phyloP scores from a whole-genome alignment of 1,140 invertebrate species.

The Drosophila trapezifrons region DNA sequence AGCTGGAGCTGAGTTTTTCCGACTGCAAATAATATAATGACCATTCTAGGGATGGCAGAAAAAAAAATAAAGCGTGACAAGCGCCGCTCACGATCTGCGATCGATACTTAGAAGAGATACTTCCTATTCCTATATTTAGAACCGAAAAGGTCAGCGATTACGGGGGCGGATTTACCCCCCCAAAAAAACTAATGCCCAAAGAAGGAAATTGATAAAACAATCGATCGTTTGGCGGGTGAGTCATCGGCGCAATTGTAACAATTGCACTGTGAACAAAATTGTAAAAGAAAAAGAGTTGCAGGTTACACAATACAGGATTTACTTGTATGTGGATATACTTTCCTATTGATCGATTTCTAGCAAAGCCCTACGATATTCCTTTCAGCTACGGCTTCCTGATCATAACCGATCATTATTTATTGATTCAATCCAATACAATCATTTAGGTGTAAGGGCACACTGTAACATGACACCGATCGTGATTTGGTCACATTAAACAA shows the following conservation, averaged over 20 bases:
- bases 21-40: conserved; percentile 28
- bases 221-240: conserved; percentile 18
- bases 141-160: conserved; percentile 28
- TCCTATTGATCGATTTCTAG: not conserved
- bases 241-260: conserved; percentile 16
- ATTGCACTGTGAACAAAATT: conserved; percentile 2
- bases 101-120: not conserved
- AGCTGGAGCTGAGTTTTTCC: conserved; percentile 1
- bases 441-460: not conserved
- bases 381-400: too few relatives aligned
- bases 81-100: conserved; percentile 16
- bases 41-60: conserved; percentile 40
- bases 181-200: not conserved
- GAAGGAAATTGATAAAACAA: conserved; percentile 33
- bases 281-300: not conserved
- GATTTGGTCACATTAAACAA: not conserved
- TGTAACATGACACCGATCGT: not conserved
- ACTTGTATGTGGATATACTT: too few relatives aligned
- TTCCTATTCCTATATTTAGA: conserved; percentile 27
- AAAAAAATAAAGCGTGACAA: conserved; percentile 27
- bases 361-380: not conserved
- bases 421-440: too few relatives aligned
- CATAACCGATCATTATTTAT: too few relatives aligned
- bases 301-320: not conserved
- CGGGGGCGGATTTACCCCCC: not conserved